Base-by-base conservation (phyloP, 2,797 vertebrate species). In the Pseudochaenichthys georgianus region DNA sequence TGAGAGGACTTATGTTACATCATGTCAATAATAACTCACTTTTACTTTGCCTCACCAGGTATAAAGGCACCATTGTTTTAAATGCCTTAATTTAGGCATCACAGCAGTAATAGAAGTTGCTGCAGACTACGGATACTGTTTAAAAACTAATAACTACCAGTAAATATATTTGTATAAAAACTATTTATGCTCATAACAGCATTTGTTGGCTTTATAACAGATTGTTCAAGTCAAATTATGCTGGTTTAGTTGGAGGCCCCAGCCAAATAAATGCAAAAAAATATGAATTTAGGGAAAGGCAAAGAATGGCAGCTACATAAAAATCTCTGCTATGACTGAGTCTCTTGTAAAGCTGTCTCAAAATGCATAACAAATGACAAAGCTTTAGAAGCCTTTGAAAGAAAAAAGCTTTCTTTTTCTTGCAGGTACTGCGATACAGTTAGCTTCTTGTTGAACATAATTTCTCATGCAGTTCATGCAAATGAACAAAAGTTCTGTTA, bases 381-480 rank as follows among this genome's bases (percentile, higher is more conserved):
- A 96, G 95, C 95, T 96, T 88, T 93, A 95, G 94, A 95, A 95
- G 95, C 94, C 96, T 90, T 94, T 93, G 88, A 95, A 96, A 96
- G 94, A 96, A 97, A 97, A 95, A 90, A 0, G 16, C 15, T 47
- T 15, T 92, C 89, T 91, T 90, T 94, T 91, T 89, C 77, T 95
- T 91, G 93, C 93, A 94, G 86, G 88, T 94, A 93, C 93, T 96
- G 88, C 87, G 88, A 88, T 93, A 97, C 95, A 97, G 92, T 96
- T 96, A 95, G 94, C 95, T 95, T 93, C 89, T 95, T 90, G 88
- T 91, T 89, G 82, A 93, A 93, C 92, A 94, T 57, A 93, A 94
- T 93, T 95, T 94, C 90, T 96, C 97, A 98, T 99, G 97, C 98
- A 98, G 95, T 94, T 96, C 98, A 99, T 99, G 97, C 97, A 97